Base-by-base conservation (phyloP, 2,888 invertebrate species). In the Timema podura region DNA sequence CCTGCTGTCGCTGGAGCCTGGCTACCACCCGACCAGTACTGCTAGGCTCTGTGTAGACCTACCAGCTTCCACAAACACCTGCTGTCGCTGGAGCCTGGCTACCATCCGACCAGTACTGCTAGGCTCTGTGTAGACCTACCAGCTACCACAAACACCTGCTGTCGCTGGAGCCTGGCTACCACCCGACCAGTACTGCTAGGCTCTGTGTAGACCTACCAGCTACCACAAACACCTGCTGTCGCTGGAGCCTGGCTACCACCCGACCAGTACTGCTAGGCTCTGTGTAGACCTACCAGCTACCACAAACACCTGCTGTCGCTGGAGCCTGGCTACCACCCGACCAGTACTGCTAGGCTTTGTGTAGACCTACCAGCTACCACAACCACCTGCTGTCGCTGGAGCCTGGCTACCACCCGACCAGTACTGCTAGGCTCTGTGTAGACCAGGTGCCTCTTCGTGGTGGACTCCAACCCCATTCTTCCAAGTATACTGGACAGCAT, bases 41-140 rank as follows among this genome's bases (percentile, higher is more conserved):
- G 59, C 51, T 47, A 64, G n/a, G 67, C 15, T 72, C 72, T 54
- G 68, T 72, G 7, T 72, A 68, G 49, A 8, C 81, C 85, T 13
- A 83, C 82, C 71, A 83, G 83, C 47, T 84, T 85, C 45, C 82
- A 85, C 5, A 87, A 85, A 77, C 86, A 88, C 72, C 64, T 69
- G 71, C 69, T 68, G 30, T 65, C 70, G 49, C 70, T 70, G 16
- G 70, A 72, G 48, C 72, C 70, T 13, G 68, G 65, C 16, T 72
- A 72, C 65, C 69, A 71, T 7, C 69, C 69, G 30, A n/a, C 30
- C 30, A 30, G 30, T 67, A 46, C 51, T 49, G 64, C 61, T 67
- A 65, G 67, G 48, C 45, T 69, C n/a, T n/a, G n/a, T n/a, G n/a
- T n/a, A n/a, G 89, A 7, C 81, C 85, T 11, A 83, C 82, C 71